Evolutionary conservation across 2,113 vertebrate genomes (phyloP).

Genomic region (Menura novaehollandiae): DNA sequence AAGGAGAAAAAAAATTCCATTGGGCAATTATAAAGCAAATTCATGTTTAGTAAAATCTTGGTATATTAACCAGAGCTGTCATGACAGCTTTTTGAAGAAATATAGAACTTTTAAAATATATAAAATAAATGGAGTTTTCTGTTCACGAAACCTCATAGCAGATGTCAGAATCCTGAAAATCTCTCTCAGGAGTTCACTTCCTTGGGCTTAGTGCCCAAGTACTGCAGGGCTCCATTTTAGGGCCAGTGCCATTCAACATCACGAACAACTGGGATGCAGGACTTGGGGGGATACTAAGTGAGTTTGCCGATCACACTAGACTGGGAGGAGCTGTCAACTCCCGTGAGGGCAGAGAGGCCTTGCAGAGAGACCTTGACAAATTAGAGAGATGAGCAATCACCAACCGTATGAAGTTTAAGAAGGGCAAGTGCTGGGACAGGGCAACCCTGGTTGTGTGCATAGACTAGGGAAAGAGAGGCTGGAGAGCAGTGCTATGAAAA

Average conservation of each 20-base stretch:
- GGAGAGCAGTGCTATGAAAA: background rate
- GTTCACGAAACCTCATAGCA: background rate
- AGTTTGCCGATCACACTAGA: background rate
- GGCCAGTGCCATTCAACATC: background rate
- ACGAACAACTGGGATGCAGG: background rate
- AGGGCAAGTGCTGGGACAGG: background rate
- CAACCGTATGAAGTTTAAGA: background rate
- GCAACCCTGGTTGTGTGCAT: background rate
- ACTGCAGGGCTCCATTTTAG: background rate
- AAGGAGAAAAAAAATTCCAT: background rate
- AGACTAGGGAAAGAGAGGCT: background rate
- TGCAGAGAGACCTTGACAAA: background rate
- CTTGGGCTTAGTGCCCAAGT: background rate
- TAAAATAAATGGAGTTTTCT: background rate
- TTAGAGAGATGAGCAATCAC: background rate
- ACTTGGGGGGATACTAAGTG: background rate
- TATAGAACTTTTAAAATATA: background rate
- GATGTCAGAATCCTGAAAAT: background rate
- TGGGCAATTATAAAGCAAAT: conserved; percentile 3
- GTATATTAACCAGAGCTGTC: conserved; percentile 18
- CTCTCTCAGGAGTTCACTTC: background rate
- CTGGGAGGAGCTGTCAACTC: background rate
- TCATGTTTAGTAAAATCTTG: conserved; percentile 1
- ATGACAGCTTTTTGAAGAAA: background rate
- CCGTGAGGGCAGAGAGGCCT: background rate